These are phyloP conservation scores for Fratercula arctica DNA, from an alignment of 2,797 vertebrate species.

Conservation along the genomic window DNA sequence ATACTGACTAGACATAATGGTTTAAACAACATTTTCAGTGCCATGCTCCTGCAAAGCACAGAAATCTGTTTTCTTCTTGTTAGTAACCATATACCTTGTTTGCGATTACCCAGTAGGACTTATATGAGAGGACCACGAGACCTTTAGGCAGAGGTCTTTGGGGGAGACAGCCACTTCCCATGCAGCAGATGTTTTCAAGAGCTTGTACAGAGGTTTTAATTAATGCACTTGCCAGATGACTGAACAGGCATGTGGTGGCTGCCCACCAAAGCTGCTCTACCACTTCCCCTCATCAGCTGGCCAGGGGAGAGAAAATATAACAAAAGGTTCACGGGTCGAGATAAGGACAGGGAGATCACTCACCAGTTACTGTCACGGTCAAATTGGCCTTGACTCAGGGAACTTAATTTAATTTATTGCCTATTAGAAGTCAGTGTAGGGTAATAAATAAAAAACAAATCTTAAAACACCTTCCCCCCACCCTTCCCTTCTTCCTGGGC, in stretches of 20 bases:
- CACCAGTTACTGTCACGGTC: background rate
- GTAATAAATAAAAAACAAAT: background rate
- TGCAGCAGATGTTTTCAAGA: background rate
- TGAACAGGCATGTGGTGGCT: background rate
- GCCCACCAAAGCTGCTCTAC: background rate
- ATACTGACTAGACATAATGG: background rate
- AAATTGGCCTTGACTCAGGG: background rate
- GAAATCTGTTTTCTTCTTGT: background rate
- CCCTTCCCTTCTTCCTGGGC: background rate
- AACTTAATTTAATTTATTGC: background rate
- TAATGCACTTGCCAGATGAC: background rate
- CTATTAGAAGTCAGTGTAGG: background rate
- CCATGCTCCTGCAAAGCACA: background rate
- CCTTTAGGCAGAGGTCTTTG: background rate
- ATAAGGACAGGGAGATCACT: background rate
- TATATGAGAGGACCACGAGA: background rate
- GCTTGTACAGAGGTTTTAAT: background rate
- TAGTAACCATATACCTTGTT: background rate
- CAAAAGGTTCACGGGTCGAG: background rate
- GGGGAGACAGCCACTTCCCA: background rate
- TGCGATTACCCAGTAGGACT: background rate
- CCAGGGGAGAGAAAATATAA: background rate
- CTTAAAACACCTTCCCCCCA: background rate
- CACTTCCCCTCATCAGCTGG: background rate
- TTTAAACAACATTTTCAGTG: background rate